Percentiles rank a stretch among this genome's conserved stretches.
Conservation (phyloP, 2,888 invertebrate genomes). For the Luffia ferchaultella region DNA sequence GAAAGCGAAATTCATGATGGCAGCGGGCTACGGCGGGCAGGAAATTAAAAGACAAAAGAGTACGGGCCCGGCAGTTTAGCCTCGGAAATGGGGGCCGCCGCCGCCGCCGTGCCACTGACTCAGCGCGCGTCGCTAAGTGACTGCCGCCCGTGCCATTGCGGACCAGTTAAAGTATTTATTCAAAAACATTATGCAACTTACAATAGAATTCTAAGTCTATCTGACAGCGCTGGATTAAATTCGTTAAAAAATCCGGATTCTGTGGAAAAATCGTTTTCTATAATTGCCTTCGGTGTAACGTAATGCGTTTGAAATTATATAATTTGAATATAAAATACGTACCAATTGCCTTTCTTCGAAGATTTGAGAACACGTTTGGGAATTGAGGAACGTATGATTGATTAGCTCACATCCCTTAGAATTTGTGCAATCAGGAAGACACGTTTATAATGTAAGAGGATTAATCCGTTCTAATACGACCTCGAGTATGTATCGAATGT, state of each 20-base stretch:
- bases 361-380: background rate
- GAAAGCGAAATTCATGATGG: slow-evolving; percentile 58
- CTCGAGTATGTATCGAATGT: slow-evolving; percentile 47
- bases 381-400: background rate
- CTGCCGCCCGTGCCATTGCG: no score
- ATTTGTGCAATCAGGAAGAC: slow-evolving; percentile 1
- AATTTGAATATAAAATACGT: background rate
- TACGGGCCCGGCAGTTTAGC: slow-evolving; percentile 49
- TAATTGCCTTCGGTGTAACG: background rate
- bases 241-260: no score
- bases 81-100: slow-evolving; percentile 53
- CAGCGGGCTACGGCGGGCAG: slow-evolving; percentile 49
- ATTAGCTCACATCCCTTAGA: slow-evolving; percentile 2
- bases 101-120: slow-evolving; percentile 19
- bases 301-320: background rate
- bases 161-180: no score
- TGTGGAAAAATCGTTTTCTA: background rate
- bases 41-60: slow-evolving; percentile 66
- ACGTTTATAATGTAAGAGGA: slow-evolving; percentile 38
- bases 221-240: no score
- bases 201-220: no score
- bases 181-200: no score
- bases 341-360: background rate
- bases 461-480: slow-evolving; percentile 53
- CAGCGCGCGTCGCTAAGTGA: no score